phyloP scores from a whole-genome alignment of 2,797 vertebrate species.

The Notolabrus celidotus region DNA sequence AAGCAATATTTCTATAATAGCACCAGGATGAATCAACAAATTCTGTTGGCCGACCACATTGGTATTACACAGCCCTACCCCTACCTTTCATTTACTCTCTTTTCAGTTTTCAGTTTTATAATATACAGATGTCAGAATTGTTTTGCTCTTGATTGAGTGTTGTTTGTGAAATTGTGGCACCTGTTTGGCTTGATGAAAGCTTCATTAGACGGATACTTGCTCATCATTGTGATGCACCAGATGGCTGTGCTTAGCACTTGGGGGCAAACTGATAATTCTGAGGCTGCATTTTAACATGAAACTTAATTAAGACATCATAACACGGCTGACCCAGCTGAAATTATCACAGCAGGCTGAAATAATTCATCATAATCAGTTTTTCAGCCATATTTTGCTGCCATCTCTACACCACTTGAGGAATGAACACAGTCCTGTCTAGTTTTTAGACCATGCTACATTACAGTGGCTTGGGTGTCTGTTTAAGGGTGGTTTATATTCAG shows the following conservation, averaged over 20 bases:
- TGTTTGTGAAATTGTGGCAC: slow-evolving; percentile 46
- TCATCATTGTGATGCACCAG: slow-evolving; percentile 42
- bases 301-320: slow-evolving; percentile 47
- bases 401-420: neutral
- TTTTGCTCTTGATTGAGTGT: slow-evolving; percentile 31
- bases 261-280: slow-evolving; percentile 42
- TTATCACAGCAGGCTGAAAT: slow-evolving; percentile 14
- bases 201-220: slow-evolving; percentile 57
- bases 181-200: slow-evolving; percentile 42
- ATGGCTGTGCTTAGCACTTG: slow-evolving; percentile 46
- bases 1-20: neutral
- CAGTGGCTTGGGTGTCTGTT: neutral
- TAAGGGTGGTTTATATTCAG: no score
- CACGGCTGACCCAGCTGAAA: slow-evolving; percentile 51
- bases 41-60: neutral
- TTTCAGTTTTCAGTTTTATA: slow-evolving; percentile 1
- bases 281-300: slow-evolving; percentile 49
- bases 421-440: neutral
- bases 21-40: neutral
- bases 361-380: slow-evolving; percentile 28
- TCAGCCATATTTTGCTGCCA: neutral
- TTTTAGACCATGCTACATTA: neutral
- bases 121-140: slow-evolving; percentile 6
- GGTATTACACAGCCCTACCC: neutral
- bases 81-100: neutral